phyloP scores from a whole-genome alignment of 30 jellyfish, hydroid and myxozoan species.

The Turritopsis dohrnii region DNA sequence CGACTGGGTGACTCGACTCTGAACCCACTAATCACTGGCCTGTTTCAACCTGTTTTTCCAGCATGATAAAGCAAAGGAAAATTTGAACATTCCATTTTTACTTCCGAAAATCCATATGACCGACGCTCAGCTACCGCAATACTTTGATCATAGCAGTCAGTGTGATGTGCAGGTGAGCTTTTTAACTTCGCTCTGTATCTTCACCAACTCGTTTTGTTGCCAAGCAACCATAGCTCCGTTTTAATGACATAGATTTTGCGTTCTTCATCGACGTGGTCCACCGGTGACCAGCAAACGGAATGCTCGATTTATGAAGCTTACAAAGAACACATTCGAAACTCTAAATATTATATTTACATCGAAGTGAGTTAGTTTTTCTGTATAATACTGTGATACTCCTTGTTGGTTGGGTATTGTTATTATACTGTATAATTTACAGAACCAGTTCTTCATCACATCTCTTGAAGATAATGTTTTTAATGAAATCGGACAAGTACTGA shows the following conservation, averaged over 20 bases:
- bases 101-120: slow-evolving; percentile 34
- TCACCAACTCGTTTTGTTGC: background rate
- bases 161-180: slow-evolving; percentile 30
- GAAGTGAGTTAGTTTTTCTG: slow-evolving; percentile 47
- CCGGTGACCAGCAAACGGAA: slow-evolving; percentile 64
- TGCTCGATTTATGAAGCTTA: slow-evolving; percentile 76
- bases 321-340: slow-evolving; percentile 49
- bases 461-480: slow-evolving; percentile 60
- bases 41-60: slow-evolving; percentile 20
- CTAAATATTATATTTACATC: slow-evolving; percentile 80
- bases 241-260: slow-evolving; percentile 53
- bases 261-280: slow-evolving; percentile 83
- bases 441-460: slow-evolving; percentile 88
- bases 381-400: background rate
- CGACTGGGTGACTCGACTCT: too few relatives aligned
- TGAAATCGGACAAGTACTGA: slow-evolving; percentile 86
- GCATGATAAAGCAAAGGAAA: slow-evolving; percentile 66
- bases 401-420: background rate
- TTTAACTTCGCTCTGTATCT: background rate
- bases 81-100: slow-evolving; percentile 39
- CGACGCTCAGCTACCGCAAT: background rate
- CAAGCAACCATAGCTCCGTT: too few relatives aligned
- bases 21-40: too few relatives aligned
- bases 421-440: slow-evolving; percentile 32
- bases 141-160: slow-evolving; percentile 6